Evolutionary conservation across 2,888 invertebrate species (phyloP), one percentile per base, ranked within the genome.

Genomic region (Lissocephala sabroskyi): DNA sequence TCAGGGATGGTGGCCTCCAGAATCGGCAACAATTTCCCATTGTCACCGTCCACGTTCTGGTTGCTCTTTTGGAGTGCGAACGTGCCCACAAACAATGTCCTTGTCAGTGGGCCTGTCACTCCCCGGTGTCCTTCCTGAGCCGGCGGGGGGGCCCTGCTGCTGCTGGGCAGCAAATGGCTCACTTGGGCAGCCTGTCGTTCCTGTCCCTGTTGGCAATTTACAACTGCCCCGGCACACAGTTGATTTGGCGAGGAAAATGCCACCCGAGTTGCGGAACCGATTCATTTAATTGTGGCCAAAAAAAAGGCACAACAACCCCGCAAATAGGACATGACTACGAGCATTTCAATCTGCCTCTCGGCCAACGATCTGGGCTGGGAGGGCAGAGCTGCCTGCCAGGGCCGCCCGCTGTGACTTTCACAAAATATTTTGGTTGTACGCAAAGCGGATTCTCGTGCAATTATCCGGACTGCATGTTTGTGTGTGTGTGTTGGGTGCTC

Each of bases 401-500:
- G 3, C 10, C 52, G 13, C 79, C 78, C 41, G 82, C 81, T 79
- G 81, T 16, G 80, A 82, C 82, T 81, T 81, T 81, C 81, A 81
- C 82, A 82, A 81, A 81, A 81, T 82, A 82, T 81, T 81, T 82
- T 82, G 81, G 81, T 81, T 77, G 79, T 77, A 79, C 79, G 68
- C 79, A 75, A 75, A 74, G 59, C 67, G 70, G 68, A 71, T 66
- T 68, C n/a, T n/a, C 64, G 65, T 68, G 77, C 67, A 65, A 58
- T 68, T 60, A 71, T 71, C 65, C 49, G n/a, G n/a, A n/a, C n/a
- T n/a, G n/a, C 60, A 59, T 56, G 61, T 58, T 62, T 62, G 53
- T 59, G 59, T 56, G 58, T 65, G 65, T 67, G 76, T 75, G 66
- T 59, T 58, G 62, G 70, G 70, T 71, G 64, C 36, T 62, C 71